phyloP scores from a whole-genome alignment of 1,140 invertebrate genomes.

The Euwallacea fornicatus region DNA sequence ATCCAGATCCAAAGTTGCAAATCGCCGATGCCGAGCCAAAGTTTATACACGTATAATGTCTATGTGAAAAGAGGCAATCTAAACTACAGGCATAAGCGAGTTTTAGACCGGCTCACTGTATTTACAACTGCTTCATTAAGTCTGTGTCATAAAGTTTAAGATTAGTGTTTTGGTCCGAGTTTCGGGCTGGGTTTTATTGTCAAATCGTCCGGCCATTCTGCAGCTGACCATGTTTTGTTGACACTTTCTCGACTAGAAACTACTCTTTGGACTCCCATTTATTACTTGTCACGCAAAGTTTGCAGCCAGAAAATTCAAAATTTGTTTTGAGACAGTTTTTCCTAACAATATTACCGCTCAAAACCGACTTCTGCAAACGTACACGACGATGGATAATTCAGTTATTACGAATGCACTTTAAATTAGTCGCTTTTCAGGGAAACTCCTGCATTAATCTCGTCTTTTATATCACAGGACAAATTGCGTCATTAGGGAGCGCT shows the following conservation, averaged over 20 bases:
- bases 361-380: not conserved
- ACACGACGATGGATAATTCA: not conserved
- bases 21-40: slow-evolving; percentile 24
- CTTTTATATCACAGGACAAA: slow-evolving; percentile 21
- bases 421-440: slow-evolving; percentile 7
- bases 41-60: slow-evolving; percentile 28
- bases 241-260: slow-evolving; percentile 2
- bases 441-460: slow-evolving; percentile 6
- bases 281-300: not conserved
- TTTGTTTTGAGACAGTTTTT: not conserved
- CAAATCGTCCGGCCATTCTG: slow-evolving; percentile 20
- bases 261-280: not conserved
- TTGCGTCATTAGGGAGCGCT: slow-evolving; percentile 7
- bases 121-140: slow-evolving; percentile 38
- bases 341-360: not conserved
- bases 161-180: slow-evolving; percentile 35
- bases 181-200: slow-evolving; percentile 28
- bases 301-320: not conserved
- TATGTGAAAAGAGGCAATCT: slow-evolving; percentile 30
- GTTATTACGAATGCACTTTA: slow-evolving; percentile 6
- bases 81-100: slow-evolving; percentile 30
- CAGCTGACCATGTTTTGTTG: slow-evolving; percentile 21
- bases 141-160: slow-evolving; percentile 36
- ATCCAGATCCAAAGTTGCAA: slow-evolving; percentile 26
- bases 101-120: slow-evolving; percentile 24